Base-by-base conservation (phyloP, 2,113 vertebrate genomes). In the Rhinoptilus africanus region DNA sequence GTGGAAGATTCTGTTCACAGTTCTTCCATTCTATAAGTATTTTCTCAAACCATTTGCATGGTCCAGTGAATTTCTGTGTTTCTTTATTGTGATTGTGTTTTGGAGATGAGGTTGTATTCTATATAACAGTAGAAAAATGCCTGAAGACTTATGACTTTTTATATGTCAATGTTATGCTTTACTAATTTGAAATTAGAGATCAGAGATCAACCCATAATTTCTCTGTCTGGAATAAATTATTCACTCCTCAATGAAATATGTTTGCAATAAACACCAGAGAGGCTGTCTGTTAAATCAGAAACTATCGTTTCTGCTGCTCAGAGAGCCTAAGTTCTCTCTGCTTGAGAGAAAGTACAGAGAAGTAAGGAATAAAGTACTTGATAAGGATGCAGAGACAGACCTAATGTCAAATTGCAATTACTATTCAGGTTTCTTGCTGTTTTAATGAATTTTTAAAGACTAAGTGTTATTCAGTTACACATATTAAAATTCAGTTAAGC, bases 1-100 rank as follows among this genome's bases (percentile, higher is more conserved):
- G 90, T 32, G 83, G 43, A 85, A 95, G 34, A 94, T 85, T 88
- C 85, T 94, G 88, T 90, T 93, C 81, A 35, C 21, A 69, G 28
- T 63, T 94, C 91, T 79, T 88, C 28, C 8, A 35, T 82, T 93
- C 57, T 89, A n/a, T 51, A 95, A 92, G 77, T 78, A 87, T 85
- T 79, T 92, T 64, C 57, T 79, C 2, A 2, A 92, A 80, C 24
- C 4, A 8, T 79, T 76, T 47, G 32, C 27, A 19, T 79, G 43
- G 37, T 79, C 22, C 64, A 13, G 18, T 85, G 50, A 76, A 89
- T 82, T 76, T 96, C 57, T 80, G 3, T 45, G 41, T 85, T 60
- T 88, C 71, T 66, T 66, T 83, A 59, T 41, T 41, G 8, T 45
- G n/a, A 63, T 22, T 85, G 69, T 35, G 45, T 89, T 83, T 96